These are phyloP conservation scores for Pelodytes ibericus DNA, from an alignment of 2,797 vertebrate genomes.

Conservation along the genomic window DNA sequence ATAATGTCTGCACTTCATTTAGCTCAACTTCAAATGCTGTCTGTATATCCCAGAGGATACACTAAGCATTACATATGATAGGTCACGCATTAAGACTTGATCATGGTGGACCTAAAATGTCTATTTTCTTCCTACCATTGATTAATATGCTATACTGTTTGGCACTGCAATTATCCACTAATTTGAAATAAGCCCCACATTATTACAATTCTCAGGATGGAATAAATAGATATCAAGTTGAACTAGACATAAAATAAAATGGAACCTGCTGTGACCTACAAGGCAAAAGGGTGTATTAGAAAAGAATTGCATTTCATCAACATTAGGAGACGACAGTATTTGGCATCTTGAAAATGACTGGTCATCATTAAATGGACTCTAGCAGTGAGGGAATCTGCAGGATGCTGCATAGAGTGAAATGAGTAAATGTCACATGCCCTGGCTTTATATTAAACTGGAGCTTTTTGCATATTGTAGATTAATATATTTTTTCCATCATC, in stretches of 20 bases:
- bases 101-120: too few species aligned
- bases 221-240: conserved; percentile 4
- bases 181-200: neutral
- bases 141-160: neutral
- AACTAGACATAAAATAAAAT: neutral
- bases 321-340: conserved; percentile 14
- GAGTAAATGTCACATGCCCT: neutral
- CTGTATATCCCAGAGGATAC: too few species aligned
- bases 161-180: neutral
- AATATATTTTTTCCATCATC: neutral
- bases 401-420: conserved; percentile 11
- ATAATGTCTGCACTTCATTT: conserved; percentile 27
- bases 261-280: neutral
- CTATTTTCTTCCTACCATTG: too few species aligned
- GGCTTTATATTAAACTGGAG: neutral
- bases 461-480: conserved; percentile 8
- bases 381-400: neutral
- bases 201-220: neutral
- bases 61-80: too few species aligned
- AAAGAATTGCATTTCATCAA: neutral
- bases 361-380: neutral
- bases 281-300: neutral
- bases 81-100: too few species aligned
- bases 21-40: conserved; percentile 19
- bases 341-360: conserved; percentile 8